phyloP scores from a whole-genome alignment of 92 coral and sea anemone species.

The Actinernus sp. region DNA sequence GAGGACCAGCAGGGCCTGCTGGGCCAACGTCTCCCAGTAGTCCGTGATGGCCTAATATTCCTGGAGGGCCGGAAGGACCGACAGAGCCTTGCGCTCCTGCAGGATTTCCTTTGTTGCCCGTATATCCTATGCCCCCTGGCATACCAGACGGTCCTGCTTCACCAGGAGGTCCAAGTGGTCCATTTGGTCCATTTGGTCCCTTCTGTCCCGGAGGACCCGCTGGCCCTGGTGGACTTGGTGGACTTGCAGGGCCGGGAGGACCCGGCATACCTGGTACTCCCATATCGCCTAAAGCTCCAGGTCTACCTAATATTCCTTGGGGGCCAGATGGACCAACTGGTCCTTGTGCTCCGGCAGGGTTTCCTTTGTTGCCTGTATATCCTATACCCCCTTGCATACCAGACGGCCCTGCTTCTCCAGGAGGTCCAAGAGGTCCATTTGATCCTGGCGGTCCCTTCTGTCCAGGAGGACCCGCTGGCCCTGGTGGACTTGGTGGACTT shows the following conservation, averaged over 20 bases:
- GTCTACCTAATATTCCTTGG: constrained; percentile 72
- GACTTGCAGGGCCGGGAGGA: constrained; percentile 80
- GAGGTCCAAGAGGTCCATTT: constrained; percentile 87
- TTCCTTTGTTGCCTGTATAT: constrained; percentile 58
- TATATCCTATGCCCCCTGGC: constrained; percentile 62
- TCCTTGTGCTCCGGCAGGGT: constrained; percentile 79
- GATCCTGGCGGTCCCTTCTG: constrained; percentile 92
- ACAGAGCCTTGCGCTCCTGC: constrained; percentile 81
- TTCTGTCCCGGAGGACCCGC: constrained; percentile 69
- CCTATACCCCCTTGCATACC: constrained; percentile 76
- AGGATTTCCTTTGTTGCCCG: constrained; percentile 69
- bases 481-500: constrained; percentile 71
- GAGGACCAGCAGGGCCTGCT: constrained; percentile 7
- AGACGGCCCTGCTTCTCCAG: constrained; percentile 80
- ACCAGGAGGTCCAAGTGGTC: constrained; percentile 91
- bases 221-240: constrained; percentile 77
- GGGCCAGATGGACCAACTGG: constrained; percentile 83
- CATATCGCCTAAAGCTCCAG: constrained; percentile 68
- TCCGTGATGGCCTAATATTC: constrained; percentile 76
- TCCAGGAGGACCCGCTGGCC: constrained; percentile 80
- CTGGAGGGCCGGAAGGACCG: constrained; percentile 80
- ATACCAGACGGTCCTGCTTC: constrained; percentile 82
- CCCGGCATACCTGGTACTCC: constrained; percentile 81
- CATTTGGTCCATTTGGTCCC: constrained; percentile 90
- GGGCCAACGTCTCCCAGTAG: constrained; percentile 10